Evolutionary conservation across 2,888 invertebrate species (phyloP).

Genomic region (Andrena chrysosceles): DNA sequence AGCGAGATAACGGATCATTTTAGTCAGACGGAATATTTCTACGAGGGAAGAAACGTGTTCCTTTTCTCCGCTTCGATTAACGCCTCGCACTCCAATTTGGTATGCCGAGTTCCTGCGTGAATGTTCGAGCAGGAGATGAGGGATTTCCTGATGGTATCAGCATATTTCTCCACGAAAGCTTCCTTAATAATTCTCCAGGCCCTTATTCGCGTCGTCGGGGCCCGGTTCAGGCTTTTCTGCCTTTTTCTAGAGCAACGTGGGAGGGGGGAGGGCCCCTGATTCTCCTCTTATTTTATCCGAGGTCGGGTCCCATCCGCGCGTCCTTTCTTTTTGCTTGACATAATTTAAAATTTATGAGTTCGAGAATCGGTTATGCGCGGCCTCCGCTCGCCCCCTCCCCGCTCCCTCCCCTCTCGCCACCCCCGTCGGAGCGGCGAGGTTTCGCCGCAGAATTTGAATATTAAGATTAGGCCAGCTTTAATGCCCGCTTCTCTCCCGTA

Average conservation of each 20-base stretch:
- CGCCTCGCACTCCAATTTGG: not conserved
- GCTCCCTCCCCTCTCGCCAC: constrained; percentile 35
- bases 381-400: constrained; percentile 43
- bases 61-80: not conserved
- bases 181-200: constrained; percentile 69
- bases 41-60: not conserved
- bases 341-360: constrained; percentile 85
- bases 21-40: constrained; percentile 16
- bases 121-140: not conserved
- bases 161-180: constrained; percentile 17
- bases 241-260: constrained; percentile 69
- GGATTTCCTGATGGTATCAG: not conserved
- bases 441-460: constrained; percentile 83
- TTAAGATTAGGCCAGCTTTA: constrained; percentile 81
- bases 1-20: constrained; percentile 25
- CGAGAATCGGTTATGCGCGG: constrained; percentile 81
- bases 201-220: constrained; percentile 42
- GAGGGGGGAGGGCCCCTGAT: constrained; percentile 10
- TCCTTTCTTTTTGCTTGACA: constrained; percentile 79
- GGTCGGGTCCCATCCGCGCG: constrained; percentile 74
- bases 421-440: constrained; percentile 60
- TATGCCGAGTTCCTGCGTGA: not conserved
- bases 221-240: constrained; percentile 63
- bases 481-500: constrained; percentile 52
- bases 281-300: constrained; percentile 76